Evolutionary conservation across 92 coral and sea anemone genomes (phyloP).

Genomic region (Umimayanthus kanabou): DNA sequence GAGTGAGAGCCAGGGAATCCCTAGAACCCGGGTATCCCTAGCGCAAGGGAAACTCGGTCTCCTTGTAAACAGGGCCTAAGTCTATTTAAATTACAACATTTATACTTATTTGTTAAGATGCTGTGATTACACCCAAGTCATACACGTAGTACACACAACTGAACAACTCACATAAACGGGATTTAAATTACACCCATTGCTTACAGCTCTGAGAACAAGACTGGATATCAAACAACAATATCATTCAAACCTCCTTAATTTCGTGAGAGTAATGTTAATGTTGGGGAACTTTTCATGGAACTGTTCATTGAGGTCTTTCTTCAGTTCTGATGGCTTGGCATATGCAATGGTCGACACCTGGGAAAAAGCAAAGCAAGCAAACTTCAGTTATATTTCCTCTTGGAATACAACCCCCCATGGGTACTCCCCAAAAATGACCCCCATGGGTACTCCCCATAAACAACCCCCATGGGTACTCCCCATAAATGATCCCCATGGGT

Average conservation of each 20-base stretch:
- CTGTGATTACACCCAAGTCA: too few relatives aligned
- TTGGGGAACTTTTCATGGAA: constrained; percentile 97
- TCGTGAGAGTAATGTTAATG: constrained; percentile 90
- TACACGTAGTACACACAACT: too few relatives aligned
- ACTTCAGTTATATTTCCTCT: not conserved
- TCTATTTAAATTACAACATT: too few relatives aligned
- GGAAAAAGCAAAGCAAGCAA: not conserved
- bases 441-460: not conserved
- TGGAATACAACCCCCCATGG: too few relatives aligned
- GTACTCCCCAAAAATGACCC: not conserved
- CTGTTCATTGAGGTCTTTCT: constrained; percentile 96
- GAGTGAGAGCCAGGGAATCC: too few relatives aligned
- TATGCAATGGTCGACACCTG: constrained; percentile 95
- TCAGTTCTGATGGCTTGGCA: constrained; percentile 96
- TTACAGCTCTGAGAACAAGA: not conserved
- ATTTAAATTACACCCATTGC: too few relatives aligned
- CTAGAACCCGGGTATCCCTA: too few relatives aligned
- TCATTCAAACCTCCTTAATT: constrained; percentile 84
- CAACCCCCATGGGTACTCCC: too few relatives aligned
- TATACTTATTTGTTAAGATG: too few relatives aligned
- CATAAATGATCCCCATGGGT: not conserved
- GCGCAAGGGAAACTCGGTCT: too few relatives aligned
- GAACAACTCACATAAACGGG: too few relatives aligned
- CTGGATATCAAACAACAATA: not conserved
- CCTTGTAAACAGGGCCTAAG: too few relatives aligned